These are phyloP conservation scores for Siphlonurus alternatus DNA, from an alignment of 2,888 invertebrate species.

Conservation along the genomic window DNA sequence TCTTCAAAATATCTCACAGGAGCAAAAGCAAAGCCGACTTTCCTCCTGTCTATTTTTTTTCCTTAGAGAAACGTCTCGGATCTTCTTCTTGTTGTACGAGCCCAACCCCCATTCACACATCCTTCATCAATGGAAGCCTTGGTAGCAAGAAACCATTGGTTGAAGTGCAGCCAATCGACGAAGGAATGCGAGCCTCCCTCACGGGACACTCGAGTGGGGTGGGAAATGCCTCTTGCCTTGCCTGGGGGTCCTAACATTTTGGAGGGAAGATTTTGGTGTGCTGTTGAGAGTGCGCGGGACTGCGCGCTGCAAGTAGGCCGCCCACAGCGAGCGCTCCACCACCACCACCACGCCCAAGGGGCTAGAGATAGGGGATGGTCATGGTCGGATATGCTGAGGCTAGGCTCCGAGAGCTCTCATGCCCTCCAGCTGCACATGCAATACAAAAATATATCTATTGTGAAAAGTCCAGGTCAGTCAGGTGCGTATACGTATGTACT, in stretches of 20 bases:
- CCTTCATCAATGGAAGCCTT: background rate
- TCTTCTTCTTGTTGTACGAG: background rate
- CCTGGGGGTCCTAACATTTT: background rate
- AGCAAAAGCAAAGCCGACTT: too few species aligned
- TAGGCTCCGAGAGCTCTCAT: too few species aligned
- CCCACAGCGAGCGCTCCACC: background rate
- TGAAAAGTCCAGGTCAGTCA: too few species aligned
- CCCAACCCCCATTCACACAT: background rate
- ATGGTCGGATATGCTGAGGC: too few species aligned
- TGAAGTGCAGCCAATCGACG: background rate
- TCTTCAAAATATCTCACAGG: too few species aligned
- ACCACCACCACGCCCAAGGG: background rate
- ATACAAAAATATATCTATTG: too few species aligned
- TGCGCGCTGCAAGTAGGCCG: too few species aligned
- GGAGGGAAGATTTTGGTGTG: background rate
- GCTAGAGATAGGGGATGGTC: background rate
- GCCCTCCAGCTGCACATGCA: too few species aligned
- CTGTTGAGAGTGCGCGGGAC: background rate
- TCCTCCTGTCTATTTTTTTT: background rate
- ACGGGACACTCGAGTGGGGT: background rate
- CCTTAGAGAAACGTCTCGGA: background rate
- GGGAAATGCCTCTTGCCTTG: background rate
- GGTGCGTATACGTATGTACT: too few species aligned
- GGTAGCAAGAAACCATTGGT: background rate
- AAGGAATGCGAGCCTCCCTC: background rate